Evolutionary conservation across 2,797 vertebrate species (phyloP).

Genomic region (Lepilemur septentrionalis): DNA sequence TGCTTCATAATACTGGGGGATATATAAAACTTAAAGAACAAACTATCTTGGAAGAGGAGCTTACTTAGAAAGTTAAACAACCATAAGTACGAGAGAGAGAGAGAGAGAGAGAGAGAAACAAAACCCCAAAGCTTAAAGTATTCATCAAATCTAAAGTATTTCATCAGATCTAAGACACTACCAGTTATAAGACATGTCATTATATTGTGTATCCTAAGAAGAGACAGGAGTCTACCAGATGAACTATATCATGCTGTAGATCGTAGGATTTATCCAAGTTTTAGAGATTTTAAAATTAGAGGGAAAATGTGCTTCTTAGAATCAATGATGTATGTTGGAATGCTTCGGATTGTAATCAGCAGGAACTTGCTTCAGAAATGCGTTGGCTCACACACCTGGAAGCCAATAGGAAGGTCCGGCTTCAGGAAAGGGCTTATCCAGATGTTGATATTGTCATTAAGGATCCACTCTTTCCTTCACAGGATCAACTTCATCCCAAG

Average conservation of each 20-base stretch:
- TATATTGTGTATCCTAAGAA: conserved; percentile 17
- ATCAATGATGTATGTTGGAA: neutral
- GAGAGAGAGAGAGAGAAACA: neutral
- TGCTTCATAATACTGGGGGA: neutral
- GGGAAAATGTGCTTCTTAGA: neutral
- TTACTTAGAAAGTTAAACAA: conserved; percentile 42
- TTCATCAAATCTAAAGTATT: neutral
- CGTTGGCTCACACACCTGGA: neutral
- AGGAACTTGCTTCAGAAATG: conserved; percentile 44
- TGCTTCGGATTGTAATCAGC: neutral
- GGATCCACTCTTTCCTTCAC: neutral
- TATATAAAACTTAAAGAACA: conserved; percentile 5
- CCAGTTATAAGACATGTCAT: neutral
- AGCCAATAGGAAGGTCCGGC: neutral
- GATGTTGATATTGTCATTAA: conserved; percentile 6
- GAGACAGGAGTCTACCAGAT: neutral
- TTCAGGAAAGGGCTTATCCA: conserved; percentile 30
- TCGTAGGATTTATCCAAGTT: neutral
- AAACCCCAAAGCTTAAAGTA: neutral
- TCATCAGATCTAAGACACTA: neutral
- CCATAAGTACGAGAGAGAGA: neutral
- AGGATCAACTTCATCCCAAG: neutral
- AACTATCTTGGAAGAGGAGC: neutral
- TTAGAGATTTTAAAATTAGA: conserved; percentile 26
- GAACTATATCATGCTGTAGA: neutral